Conservation (phyloP, 2,113 vertebrate species). For the Podiceps cristatus region DNA sequence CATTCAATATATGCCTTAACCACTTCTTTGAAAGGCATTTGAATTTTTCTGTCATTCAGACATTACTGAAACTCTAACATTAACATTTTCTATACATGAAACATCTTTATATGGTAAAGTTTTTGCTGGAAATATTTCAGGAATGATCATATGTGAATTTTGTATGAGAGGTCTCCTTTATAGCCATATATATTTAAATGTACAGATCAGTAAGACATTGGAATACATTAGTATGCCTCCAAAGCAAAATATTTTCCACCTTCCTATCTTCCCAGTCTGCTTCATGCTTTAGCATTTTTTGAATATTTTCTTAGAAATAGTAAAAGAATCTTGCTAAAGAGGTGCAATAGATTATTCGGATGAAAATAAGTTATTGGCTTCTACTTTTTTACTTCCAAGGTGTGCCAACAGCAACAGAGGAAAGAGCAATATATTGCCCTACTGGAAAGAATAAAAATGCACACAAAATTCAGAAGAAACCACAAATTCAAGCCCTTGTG, state of each 20-base stretch:
- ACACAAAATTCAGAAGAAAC: neutral
- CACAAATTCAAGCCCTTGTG: neutral
- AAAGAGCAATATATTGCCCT: neutral
- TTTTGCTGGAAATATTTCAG: neutral
- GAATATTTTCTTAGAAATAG: slow-evolving; percentile 32
- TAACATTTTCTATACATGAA: neutral
- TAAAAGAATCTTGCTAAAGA: neutral
- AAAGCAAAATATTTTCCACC: neutral
- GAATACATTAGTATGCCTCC: neutral
- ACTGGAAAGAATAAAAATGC: neutral
- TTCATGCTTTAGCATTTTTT: neutral
- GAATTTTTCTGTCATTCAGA: neutral
- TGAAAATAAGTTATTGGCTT: neutral
- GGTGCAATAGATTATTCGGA: neutral
- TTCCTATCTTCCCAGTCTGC: neutral
- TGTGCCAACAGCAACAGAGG: slow-evolving; percentile 5
- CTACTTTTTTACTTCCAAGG: neutral
- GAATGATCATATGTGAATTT: neutral
- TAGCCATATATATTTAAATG: neutral
- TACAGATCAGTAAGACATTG: neutral
- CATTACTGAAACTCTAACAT: neutral
- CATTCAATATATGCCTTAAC: neutral
- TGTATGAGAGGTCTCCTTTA: neutral
- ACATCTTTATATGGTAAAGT: neutral
- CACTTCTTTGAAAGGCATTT: neutral